Conservation (phyloP, 2,888 invertebrate species). For the Drosophila austrosaltans region DNA sequence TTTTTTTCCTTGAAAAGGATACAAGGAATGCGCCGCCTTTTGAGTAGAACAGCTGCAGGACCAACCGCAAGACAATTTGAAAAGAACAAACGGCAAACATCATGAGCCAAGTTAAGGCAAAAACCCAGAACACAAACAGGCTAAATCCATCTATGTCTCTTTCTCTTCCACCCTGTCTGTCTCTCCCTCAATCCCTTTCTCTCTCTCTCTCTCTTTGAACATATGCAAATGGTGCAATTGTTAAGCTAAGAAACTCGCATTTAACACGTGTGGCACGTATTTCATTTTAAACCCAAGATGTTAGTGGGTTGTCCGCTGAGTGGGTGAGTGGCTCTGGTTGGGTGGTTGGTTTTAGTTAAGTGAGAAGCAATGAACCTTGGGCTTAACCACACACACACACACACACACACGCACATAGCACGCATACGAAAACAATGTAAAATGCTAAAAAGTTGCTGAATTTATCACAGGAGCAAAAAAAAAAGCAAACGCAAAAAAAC, state of each 20-base stretch:
- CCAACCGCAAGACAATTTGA: slow-evolving; percentile 56
- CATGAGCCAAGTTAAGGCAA: slow-evolving; percentile 43
- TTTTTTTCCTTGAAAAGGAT: slow-evolving; percentile 52
- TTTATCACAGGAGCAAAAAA: slow-evolving; percentile 29
- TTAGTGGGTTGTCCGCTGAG: slow-evolving; percentile 14
- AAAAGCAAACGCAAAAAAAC: not conserved
- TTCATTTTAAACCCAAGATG: slow-evolving; percentile 59
- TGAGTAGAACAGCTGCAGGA: slow-evolving; percentile 23
- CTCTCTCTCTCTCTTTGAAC: slow-evolving; percentile 27
- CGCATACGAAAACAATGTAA: slow-evolving; percentile 38
- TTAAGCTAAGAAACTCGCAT: slow-evolving; percentile 58
- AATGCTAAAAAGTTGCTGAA: slow-evolving; percentile 30
- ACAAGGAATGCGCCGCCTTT: slow-evolving; percentile 35
- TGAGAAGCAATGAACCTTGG: slow-evolving; percentile 63
- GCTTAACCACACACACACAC: slow-evolving; percentile 29
- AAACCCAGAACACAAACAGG: slow-evolving; percentile 24
- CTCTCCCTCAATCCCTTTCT: not conserved
- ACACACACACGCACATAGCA: slow-evolving; percentile 30
- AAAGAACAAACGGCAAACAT: slow-evolving; percentile 54
- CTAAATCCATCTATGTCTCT: slow-evolving; percentile 26
- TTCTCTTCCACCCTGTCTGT: not conserved
- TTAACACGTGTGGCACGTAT: slow-evolving; percentile 76
- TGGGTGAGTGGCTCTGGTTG: not conserved
- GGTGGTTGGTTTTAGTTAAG: slow-evolving; percentile 42
- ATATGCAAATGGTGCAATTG: slow-evolving; percentile 74